Conservation (phyloP, 2,888 invertebrate species). For the Lithophane socia region DNA sequence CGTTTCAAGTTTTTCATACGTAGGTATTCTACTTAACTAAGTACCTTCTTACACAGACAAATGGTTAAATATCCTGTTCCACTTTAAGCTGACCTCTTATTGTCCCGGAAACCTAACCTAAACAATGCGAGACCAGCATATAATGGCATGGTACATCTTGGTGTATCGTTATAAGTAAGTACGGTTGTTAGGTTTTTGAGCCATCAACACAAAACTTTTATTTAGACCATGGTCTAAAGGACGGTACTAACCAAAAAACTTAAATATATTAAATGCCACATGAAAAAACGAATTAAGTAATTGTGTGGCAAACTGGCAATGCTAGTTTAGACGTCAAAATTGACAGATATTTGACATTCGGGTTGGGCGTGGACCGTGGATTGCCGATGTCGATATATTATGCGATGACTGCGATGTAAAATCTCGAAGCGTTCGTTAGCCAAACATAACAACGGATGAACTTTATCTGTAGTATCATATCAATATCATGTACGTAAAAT, state of each 20-base stretch:
- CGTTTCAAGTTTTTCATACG: too few relatives aligned
- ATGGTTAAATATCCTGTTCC: too few relatives aligned
- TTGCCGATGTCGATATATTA: conserved; percentile 22
- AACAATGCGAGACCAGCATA: background rate
- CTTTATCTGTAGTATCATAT: too few relatives aligned
- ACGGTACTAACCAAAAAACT: background rate
- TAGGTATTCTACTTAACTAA: background rate
- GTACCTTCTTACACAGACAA: too few relatives aligned
- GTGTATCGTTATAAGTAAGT: background rate
- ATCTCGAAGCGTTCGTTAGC: background rate
- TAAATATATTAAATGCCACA: background rate
- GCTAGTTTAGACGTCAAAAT: conserved; percentile 3
- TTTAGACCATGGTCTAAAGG: background rate
- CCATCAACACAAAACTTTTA: too few relatives aligned
- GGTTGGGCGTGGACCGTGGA: background rate
- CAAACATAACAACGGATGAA: background rate
- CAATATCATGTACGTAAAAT: too few relatives aligned
- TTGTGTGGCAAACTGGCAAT: conserved; percentile 11
- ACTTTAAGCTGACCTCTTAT: background rate
- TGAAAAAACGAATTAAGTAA: background rate
- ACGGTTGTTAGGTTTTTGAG: too few relatives aligned
- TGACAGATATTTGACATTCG: background rate
- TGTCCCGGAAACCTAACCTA: background rate
- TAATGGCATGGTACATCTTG: background rate
- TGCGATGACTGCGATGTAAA: too few relatives aligned